phyloP scores from a whole-genome alignment of 2,797 vertebrate species.

The Cyprinella venusta region DNA sequence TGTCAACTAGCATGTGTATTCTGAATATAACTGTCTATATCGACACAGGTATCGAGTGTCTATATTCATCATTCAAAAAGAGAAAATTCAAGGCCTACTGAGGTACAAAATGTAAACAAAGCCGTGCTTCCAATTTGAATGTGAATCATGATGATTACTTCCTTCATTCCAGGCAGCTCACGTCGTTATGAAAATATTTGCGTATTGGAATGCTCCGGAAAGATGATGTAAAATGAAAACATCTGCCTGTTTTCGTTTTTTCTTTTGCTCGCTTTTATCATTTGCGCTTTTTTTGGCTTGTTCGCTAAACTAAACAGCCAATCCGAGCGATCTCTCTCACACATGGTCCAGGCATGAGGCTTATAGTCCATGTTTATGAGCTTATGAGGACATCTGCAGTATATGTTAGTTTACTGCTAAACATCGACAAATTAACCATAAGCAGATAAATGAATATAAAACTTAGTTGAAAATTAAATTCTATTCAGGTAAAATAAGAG shows the following conservation, averaged over 20 bases:
- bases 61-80: neutral
- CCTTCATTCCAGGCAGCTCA: neutral
- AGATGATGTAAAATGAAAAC: neutral
- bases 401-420: neutral
- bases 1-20: neutral
- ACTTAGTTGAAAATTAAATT: no score
- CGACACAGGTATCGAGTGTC: neutral
- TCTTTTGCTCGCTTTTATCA: neutral
- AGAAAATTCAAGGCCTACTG: no score
- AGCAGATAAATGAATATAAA: no score
- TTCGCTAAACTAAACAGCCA: no score
- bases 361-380: no score
- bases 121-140: neutral
- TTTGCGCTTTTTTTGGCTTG: no score
- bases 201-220: neutral
- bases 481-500: no score
- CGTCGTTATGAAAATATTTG: neutral
- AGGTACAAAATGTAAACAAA: neutral
- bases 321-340: no score
- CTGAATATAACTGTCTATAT: neutral
- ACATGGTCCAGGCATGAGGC: no score
- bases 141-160: neutral
- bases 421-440: neutral
- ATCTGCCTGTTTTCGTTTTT: neutral
- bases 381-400: no score